phyloP scores from a whole-genome alignment of 2,888 invertebrate species.

The Carterocephalus palaemon region DNA sequence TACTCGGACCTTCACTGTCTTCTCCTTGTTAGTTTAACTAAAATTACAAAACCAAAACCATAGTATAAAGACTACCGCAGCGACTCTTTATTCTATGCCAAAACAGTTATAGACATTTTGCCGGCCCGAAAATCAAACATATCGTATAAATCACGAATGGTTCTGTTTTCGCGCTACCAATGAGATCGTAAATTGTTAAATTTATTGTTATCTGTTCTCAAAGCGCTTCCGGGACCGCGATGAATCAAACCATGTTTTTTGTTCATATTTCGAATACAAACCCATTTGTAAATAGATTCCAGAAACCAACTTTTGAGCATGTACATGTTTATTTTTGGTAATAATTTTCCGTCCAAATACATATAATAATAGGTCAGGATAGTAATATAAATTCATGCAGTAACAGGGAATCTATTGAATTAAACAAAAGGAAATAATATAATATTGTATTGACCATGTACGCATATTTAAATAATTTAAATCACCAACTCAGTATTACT shows the following conservation, averaged over 20 bases:
- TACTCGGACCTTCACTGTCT: no score
- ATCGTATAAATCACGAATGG: constrained; percentile 4
- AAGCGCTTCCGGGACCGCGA: constrained; percentile 27
- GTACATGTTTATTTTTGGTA: no score
- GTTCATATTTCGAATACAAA: constrained; percentile 23
- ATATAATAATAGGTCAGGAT: no score
- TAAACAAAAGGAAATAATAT: not conserved
- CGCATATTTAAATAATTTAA: not conserved
- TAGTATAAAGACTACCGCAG: no score
- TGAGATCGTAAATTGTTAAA: constrained; percentile 30
- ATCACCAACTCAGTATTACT: not conserved
- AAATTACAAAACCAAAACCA: no score
- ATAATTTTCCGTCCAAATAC: no score
- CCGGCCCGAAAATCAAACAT: not conserved
- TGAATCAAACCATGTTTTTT: constrained; percentile 32
- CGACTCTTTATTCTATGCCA: no score
- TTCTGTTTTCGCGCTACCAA: constrained; percentile 16
- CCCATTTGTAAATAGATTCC: constrained; percentile 16
- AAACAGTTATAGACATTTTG: not conserved
- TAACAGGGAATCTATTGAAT: constrained; percentile 27
- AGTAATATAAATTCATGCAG: no score
- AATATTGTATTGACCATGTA: not conserved
- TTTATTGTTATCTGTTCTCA: constrained; percentile 30
- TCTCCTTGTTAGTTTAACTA: no score
- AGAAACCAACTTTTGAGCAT: not conserved